A percentile compares a stretch with the other conserved stretches of the same genome.
These are phyloP conservation scores for Tethea ocularis DNA, from an alignment of 2,888 invertebrate species.

Conservation along the genomic window DNA sequence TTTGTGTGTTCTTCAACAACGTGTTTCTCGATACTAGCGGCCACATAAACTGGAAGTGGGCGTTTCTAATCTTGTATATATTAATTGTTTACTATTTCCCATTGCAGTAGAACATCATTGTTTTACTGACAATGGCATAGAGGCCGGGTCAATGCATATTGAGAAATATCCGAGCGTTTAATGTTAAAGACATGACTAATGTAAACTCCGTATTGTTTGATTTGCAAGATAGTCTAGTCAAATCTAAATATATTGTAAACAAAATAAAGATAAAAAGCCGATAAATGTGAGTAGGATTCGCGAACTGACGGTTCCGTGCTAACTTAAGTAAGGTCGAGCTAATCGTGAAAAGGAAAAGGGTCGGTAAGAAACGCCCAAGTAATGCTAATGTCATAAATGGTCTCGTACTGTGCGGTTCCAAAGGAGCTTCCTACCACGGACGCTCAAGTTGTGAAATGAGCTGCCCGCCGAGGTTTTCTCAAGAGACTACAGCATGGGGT, in stretches of 20 bases:
- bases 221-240: neutral
- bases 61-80: constrained; percentile 62
- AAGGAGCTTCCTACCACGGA: too few species aligned
- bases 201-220: constrained; percentile 7
- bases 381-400: too few species aligned
- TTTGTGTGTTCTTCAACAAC: constrained; percentile 38
- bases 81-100: constrained; percentile 61
- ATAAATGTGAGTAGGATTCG: too few species aligned
- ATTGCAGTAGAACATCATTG: constrained; percentile 51
- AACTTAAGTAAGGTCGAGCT: too few species aligned
- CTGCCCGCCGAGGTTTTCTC: too few species aligned
- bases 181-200: constrained; percentile 35
- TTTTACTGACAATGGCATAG: constrained; percentile 58
- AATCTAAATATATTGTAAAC: neutral
- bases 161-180: constrained; percentile 56
- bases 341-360: too few species aligned
- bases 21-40: constrained; percentile 41
- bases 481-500: too few species aligned
- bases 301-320: too few species aligned
- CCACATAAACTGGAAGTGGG: constrained; percentile 57
- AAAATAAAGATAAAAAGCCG: too few species aligned
- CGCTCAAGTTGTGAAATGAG: too few species aligned
- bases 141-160: constrained; percentile 45
- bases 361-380: too few species aligned
- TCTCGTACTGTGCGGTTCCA: too few species aligned